phyloP scores from a whole-genome alignment of 2,797 vertebrate genomes.

The Gallirallus australis region DNA sequence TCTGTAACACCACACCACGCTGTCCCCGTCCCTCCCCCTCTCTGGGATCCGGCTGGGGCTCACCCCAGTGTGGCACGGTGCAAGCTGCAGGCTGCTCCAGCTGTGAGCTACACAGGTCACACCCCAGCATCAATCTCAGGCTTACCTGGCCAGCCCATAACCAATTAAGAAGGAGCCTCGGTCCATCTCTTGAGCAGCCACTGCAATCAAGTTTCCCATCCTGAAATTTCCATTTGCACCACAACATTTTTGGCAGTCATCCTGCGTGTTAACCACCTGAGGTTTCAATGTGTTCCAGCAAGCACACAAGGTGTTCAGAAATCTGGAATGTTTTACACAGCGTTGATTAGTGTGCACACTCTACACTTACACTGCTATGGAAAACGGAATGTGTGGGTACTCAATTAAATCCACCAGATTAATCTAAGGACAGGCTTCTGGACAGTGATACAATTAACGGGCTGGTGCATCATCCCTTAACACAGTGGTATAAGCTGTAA shows the following conservation, averaged over 20 bases:
- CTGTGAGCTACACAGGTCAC: too few relatives aligned
- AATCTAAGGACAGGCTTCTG: background rate
- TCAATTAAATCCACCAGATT: background rate
- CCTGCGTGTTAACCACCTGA: background rate
- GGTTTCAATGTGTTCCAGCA: background rate
- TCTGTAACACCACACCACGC: background rate
- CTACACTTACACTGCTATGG: background rate
- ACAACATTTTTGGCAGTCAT: background rate
- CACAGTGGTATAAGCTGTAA: background rate
- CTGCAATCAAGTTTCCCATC: fast-evolving
- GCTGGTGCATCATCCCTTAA: background rate
- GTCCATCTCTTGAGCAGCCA: background rate
- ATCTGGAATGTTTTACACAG: background rate
- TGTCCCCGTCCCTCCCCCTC: too few relatives aligned
- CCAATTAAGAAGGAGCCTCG: background rate
- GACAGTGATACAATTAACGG: background rate
- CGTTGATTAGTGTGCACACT: background rate
- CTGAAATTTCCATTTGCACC: background rate
- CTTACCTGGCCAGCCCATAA: background rate
- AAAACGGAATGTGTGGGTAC: background rate
- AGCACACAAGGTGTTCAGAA: background rate
- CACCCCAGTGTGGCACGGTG: fast-evolving
- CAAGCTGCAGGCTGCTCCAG: background rate
- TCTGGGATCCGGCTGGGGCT: background rate
- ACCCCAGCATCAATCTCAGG: fast-evolving